Base-by-base conservation (phyloP, 2,113 vertebrate genomes). In the Hystrix cristata region DNA sequence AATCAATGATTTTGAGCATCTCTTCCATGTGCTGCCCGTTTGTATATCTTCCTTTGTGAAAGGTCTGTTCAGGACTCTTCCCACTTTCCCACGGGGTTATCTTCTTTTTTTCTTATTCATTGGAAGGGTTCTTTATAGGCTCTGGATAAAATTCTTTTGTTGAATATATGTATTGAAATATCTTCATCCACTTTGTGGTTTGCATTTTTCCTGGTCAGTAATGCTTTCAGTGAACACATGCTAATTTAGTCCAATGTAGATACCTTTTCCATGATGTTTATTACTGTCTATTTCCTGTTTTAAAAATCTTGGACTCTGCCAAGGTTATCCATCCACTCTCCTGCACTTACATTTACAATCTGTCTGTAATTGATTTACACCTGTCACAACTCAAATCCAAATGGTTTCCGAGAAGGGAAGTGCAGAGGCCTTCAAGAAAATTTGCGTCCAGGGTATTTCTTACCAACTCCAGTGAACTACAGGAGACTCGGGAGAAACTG, bases 401-500 rank as follows among this genome's bases (percentile, higher is more conserved):
- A 95, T 34, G 43, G 3, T 84, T 87, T 79, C 43, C 46, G 81
- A 65, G 38, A 60, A 94, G 23, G 23, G 59, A 94, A 84, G 14
- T 29, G 15, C 13, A 83, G 27, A 51, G 62, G 10, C 19, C 14
- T 90, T 46, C 84, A 71, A 43, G 4, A 34, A 29, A 16, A 18
- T 92, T 96, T 97, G 23, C 27, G 59, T 93, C 25, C 59, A 88
- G 8, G 89, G 16, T 27, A 31, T 29, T 83, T 78, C 51, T 91
- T 72, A 88, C 57, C 34, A 71, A 67, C n/a, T 84, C 16, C 25
- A 96, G 79, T 7, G 60, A 84, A 83, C 81, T 78, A 79, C 86
- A 82, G 27, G 55, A 92, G 84, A 84, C 23, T 60, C 46, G 62
- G 31, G 31, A 86, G 65, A 93, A 93, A 96, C 5, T 48, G 23